Evolutionary conservation across 1,140 invertebrate species (phyloP), one percentile per base, ranked within the genome.

Genomic region (Meloidogyne chitwoodi): DNA sequence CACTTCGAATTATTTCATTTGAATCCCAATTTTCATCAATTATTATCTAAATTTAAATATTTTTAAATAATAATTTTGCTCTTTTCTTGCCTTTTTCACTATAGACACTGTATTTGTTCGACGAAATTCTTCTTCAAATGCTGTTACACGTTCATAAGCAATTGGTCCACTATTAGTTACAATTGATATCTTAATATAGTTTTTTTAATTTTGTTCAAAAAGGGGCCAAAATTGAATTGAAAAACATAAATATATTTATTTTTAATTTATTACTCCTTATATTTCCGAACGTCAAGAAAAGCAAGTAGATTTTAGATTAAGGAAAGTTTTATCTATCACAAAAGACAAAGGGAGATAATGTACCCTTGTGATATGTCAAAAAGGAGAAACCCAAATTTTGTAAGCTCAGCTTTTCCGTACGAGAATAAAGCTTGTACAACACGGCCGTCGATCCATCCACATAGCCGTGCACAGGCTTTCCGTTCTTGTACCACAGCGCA

Each of bases 91-190:
- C 65, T 67, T 31, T 19, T 34, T 67, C 6, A 41, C 65, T 22
- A 67, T 10, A 67, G 19, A 8, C 26, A 67, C 71, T 22, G 65
- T 75, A 29, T 67, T 76, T 66, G 31, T 44, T 63, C 65, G 68
- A 29, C 65, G 79, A 61, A 85, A 79, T 31, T 87, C 80, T 24
- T 85, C 84, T 68, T 85, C 84, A 69, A 85, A 85, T 22, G 79
- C 83, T 29, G 44, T 38, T 10, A 79, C 77, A 19, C 84, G 76
- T 56, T 85, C 86, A 56, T 80, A 85, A 19, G 84, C 84, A 4
- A 82, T 41, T 26, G 74, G 73, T 56, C 84, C 84, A 16, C 77
- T 78, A 44, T 87, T 73, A 63, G 83, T 85, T 22, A 75, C 82
- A 27, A 84, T 78, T 14, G 83, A 81, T 16, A 83, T 68, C 83